phyloP scores from a whole-genome alignment of 2,113 vertebrate species.

The Centrocercus urophasianus region DNA sequence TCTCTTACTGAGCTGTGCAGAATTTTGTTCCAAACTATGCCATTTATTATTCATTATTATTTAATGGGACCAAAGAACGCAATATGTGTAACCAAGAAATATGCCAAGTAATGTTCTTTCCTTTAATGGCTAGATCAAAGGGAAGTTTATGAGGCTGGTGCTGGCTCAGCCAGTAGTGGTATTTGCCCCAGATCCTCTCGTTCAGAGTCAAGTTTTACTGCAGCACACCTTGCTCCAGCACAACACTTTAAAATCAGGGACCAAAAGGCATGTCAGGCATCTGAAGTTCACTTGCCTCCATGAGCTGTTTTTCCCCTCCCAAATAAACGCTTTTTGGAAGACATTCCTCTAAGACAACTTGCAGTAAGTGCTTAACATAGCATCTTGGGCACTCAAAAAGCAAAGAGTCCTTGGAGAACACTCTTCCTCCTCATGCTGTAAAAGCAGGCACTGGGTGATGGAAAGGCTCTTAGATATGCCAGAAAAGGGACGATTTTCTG shows the following conservation, averaged over 20 bases:
- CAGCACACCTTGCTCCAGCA: conserved; percentile 16
- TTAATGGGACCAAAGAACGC: conserved; percentile 68
- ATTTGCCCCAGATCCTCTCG: conserved; percentile 45
- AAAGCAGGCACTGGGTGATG: conserved; percentile 31
- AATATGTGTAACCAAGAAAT: conserved; percentile 68
- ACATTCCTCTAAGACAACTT: conserved; percentile 41
- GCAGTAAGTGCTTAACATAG: conserved; percentile 58
- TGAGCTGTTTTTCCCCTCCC: background rate
- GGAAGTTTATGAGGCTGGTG: conserved; percentile 53
- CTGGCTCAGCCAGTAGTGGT: conserved; percentile 24
- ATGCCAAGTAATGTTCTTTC: conserved; percentile 68
- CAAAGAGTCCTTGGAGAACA: conserved; percentile 61
- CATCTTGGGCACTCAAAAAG: conserved; percentile 34
- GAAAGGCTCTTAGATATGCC: conserved; percentile 43
- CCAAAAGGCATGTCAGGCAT: background rate
- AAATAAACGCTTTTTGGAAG: conserved; percentile 51
- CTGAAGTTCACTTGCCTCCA: background rate
- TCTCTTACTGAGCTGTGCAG: conserved; percentile 37
- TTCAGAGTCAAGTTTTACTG: background rate
- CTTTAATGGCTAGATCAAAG: conserved; percentile 59
- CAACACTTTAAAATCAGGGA: background rate
- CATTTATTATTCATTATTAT: conserved; percentile 74
- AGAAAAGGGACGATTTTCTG: background rate
- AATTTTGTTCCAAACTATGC: conserved; percentile 43
- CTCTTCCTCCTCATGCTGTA: conserved; percentile 16